Conservation (phyloP, 2,113 vertebrate genomes). For the Hemiprocne comata region DNA sequence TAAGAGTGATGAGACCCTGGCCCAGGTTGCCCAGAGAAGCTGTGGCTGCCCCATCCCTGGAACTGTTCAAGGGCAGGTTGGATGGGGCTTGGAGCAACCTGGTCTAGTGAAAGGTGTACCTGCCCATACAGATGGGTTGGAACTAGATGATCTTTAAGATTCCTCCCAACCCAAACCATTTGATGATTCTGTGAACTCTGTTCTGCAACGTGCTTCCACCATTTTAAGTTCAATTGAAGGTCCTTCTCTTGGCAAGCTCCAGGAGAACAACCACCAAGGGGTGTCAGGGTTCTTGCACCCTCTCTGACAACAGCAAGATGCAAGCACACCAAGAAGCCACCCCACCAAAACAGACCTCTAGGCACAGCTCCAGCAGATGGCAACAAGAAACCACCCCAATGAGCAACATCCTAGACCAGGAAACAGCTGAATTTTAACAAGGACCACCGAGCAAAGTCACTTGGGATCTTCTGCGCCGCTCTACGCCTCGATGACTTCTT, state of each 20-base stretch:
- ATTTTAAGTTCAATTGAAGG: not conserved
- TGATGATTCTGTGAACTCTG: too few relatives aligned
- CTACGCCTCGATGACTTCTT: not conserved
- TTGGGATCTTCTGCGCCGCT: not conserved
- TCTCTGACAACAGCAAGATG: fast-evolving
- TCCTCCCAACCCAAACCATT: too few relatives aligned
- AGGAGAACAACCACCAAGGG: not conserved
- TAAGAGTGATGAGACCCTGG: too few relatives aligned
- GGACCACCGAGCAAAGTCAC: not conserved
- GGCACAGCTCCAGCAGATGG: not conserved
- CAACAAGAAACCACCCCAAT: not conserved
- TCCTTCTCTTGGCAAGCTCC: not conserved
- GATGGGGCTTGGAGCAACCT: too few relatives aligned
- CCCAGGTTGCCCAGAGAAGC: too few relatives aligned
- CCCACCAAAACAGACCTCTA: not conserved
- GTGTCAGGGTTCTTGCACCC: not conserved
- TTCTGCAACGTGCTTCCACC: not conserved
- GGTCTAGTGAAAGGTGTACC: too few relatives aligned
- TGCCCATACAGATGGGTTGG: too few relatives aligned
- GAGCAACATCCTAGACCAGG: not conserved
- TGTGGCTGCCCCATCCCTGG: too few relatives aligned
- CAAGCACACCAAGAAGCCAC: not conserved
- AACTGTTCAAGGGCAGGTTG: too few relatives aligned
- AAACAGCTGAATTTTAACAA: not conserved
- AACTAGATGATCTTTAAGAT: too few relatives aligned